Evolutionary conservation across 1,140 invertebrate genomes (phyloP).

Genomic region (Ericerus pela): DNA sequence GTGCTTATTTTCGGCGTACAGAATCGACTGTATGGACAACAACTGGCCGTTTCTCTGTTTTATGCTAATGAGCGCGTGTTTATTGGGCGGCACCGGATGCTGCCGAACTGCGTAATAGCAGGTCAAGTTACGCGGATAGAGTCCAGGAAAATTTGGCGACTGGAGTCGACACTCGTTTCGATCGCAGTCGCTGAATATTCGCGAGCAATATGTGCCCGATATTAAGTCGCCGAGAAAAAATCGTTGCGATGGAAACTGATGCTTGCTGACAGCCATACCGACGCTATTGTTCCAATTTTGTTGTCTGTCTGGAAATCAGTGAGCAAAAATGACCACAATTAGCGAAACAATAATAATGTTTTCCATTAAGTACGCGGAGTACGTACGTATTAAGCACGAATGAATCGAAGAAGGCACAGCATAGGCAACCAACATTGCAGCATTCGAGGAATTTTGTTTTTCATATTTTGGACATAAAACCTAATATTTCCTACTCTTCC

Average conservation of each 20-base stretch:
- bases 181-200: slow-evolving; percentile 78
- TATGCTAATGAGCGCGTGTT: slow-evolving; percentile 68
- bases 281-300: too few relatives aligned
- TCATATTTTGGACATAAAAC: too few relatives aligned
- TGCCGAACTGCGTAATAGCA: slow-evolving; percentile 74
- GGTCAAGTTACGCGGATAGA: slow-evolving; percentile 76
- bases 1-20: slow-evolving; percentile 30
- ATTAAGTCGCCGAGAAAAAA: slow-evolving; percentile 58
- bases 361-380: too few relatives aligned
- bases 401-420: too few relatives aligned
- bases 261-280: slow-evolving; percentile 13
- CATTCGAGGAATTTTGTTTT: too few relatives aligned
- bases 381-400: too few relatives aligned
- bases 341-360: not conserved
- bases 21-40: slow-evolving; percentile 39
- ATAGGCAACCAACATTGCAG: too few relatives aligned
- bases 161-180: slow-evolving; percentile 69
- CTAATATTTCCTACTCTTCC: too few relatives aligned
- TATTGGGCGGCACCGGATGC: slow-evolving; percentile 62
- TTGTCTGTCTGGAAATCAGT: not conserved
- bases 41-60: slow-evolving; percentile 67
- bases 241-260: not conserved
- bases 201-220: slow-evolving; percentile 72
- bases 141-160: slow-evolving; percentile 79
- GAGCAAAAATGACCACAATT: not conserved